These are phyloP conservation scores for Aphrophora alni DNA, from an alignment of 2,888 invertebrate species.

Conservation along the genomic window DNA sequence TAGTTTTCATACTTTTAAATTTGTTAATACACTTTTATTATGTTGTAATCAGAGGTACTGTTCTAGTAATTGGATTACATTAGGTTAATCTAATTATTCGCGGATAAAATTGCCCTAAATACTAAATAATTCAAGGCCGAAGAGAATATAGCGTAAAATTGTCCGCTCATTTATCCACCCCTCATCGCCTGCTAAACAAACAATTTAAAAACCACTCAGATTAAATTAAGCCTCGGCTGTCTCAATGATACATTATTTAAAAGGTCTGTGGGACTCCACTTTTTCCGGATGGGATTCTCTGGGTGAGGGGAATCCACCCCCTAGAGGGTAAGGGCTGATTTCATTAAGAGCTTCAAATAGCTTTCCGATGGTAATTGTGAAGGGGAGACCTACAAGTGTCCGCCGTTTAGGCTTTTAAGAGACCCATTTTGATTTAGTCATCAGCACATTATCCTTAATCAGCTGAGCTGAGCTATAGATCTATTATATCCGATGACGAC, in stretches of 20 bases:
- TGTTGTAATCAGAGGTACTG: too few species aligned
- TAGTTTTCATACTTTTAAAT: too few species aligned
- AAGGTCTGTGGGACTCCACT: slow-evolving; percentile 32
- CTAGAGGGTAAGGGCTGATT: slow-evolving; percentile 44
- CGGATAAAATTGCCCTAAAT: not conserved
- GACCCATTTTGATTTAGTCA: slow-evolving; percentile 39
- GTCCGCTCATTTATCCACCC: slow-evolving; percentile 52
- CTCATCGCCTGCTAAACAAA: slow-evolving; percentile 39
- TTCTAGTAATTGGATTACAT: not conserved
- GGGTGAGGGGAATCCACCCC: slow-evolving; percentile 16
- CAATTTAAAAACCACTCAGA: slow-evolving; percentile 48
- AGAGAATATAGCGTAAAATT: slow-evolving; percentile 55
- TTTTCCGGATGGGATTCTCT: slow-evolving; percentile 19
- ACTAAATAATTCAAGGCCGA: not conserved
- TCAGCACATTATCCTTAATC: slow-evolving; percentile 36
- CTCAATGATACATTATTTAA: slow-evolving; percentile 38
- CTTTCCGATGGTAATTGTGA: slow-evolving; percentile 49
- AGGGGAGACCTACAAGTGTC: slow-evolving; percentile 37
- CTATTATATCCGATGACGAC: not conserved
- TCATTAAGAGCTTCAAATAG: slow-evolving; percentile 49
- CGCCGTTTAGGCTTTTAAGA: slow-evolving; percentile 39
- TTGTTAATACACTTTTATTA: too few species aligned
- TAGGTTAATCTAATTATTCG: not conserved
- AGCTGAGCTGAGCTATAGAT: not conserved
- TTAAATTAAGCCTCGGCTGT: slow-evolving; percentile 44